Base-by-base conservation (phyloP, 1,140 invertebrate genomes). In the Drosophila ficusphila region DNA sequence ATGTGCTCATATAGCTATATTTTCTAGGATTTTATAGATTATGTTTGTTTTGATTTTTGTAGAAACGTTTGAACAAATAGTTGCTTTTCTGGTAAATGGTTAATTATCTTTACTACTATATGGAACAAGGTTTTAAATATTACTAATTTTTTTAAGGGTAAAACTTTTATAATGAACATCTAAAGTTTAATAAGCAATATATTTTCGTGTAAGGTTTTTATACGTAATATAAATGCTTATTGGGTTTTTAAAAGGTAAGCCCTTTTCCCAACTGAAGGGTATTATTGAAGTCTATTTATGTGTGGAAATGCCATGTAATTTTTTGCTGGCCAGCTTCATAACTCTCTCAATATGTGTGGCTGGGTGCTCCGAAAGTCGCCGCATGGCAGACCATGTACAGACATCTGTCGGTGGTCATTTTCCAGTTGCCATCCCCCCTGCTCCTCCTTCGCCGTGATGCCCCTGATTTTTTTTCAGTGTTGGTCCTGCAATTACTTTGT, bases 401-500 rank as follows among this genome's bases (percentile, higher is more conserved):
- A 44, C 60, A 61, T 41, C 56, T 61, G 58, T 46, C 53, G 27
- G 19, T 23, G 53, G 46, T 14, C 46, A 33, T 53, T 46, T 27
- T 2, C 23, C 23, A 19, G 6, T 4, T 11, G 19, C n/a, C 1
- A 23, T 4, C 11, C 29, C 8, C 14, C n/a, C 4, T n/a, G n/a
- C 4, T 8, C n/a, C 38, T 2, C 0, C 18, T n/a, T n/a, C 0
- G 12, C n/a, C 33, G 2, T 8, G 6, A 1, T 25, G 11, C 14
- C 27, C 21, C 6, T 27, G 19, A 44, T 46, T 41, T 61, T 36
- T 34, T 36, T 14, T 11, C 46, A 52, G 49, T 73, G 71, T 48
- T 44, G 69, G 47, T 38, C 69, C 57, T 64, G 70, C 70, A 74
- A 74, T 74, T 74, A 74, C 70, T 74, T 74, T 74, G 70, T 29